Evolutionary conservation across 2,113 vertebrate species (phyloP).

Genomic region (Cottus gobio): DNA sequence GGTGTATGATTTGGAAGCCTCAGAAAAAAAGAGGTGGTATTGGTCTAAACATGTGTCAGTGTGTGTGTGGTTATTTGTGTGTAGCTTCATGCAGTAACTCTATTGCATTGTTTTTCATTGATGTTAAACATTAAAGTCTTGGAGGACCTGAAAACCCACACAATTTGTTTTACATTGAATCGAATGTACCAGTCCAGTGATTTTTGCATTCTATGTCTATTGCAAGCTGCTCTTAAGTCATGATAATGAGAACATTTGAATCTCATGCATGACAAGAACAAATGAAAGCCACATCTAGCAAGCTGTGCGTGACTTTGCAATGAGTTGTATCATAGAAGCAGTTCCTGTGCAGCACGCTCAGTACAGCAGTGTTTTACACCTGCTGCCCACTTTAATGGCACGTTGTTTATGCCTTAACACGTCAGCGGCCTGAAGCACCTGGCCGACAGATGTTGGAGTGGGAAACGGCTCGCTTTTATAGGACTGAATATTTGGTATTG

Average conservation of each 20-base stretch:
- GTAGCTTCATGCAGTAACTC: too few species aligned
- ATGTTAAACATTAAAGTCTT: too few species aligned
- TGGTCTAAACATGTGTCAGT: too few species aligned
- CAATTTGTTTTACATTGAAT: too few species aligned
- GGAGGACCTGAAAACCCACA: too few species aligned
- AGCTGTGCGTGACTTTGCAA: slow-evolving; percentile 27
- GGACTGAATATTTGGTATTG: slow-evolving; percentile 45
- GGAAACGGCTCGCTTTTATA: slow-evolving; percentile 43
- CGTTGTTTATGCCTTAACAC: slow-evolving; percentile 68
- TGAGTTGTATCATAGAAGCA: background rate
- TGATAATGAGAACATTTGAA: background rate
- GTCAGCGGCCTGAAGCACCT: slow-evolving; percentile 65
- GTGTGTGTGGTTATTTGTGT: too few species aligned
- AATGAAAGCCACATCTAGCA: slow-evolving; percentile 1
- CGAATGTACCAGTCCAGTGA: background rate
- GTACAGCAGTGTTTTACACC: slow-evolving; percentile 44
- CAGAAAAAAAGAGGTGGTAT: too few species aligned
- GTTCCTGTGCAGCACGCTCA: slow-evolving; percentile 13
- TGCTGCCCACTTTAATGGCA: slow-evolving; percentile 58
- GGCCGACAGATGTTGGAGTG: slow-evolving; percentile 61
- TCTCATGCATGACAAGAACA: slow-evolving; percentile 12
- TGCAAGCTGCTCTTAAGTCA: background rate
- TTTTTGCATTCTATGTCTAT: background rate
- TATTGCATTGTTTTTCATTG: too few species aligned
- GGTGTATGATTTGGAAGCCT: too few species aligned